phyloP scores from a whole-genome alignment of 2,797 vertebrate species.

The Hippocampus kuda region DNA sequence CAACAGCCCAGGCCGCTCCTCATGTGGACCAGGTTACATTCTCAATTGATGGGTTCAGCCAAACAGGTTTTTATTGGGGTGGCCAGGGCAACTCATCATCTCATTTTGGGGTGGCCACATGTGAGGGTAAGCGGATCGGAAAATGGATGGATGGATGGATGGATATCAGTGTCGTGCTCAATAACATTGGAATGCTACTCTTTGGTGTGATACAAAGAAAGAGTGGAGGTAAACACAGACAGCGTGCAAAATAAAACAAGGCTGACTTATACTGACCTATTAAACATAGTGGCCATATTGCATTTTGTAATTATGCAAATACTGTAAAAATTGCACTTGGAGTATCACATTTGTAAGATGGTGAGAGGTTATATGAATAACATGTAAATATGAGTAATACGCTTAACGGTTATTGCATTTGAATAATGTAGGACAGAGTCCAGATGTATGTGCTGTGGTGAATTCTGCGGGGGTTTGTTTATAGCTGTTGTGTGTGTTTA shows the following conservation, averaged over 20 bases:
- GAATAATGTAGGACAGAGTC: background rate
- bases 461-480: background rate
- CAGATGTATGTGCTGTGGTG: background rate
- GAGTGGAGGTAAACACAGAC: background rate
- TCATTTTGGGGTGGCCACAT: no score
- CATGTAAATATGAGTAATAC: background rate
- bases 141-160: no score
- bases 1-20: slow-evolving; percentile 34
- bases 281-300: no score
- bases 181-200: slow-evolving; percentile 19
- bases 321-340: no score
- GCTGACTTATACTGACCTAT: background rate
- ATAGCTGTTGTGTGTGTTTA: background rate
- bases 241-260: background rate
- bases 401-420: background rate
- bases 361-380: background rate
- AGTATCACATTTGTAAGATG: background rate
- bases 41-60: slow-evolving; percentile 62
- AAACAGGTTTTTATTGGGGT: slow-evolving; percentile 24
- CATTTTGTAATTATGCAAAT: no score
- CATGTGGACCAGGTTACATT: slow-evolving; percentile 56
- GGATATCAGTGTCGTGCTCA: background rate
- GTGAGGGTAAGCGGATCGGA: no score
- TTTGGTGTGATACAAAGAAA: background rate
- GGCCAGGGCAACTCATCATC: no score